Conservation (phyloP, 2,797 vertebrate genomes). For the Ceryle rudis region DNA sequence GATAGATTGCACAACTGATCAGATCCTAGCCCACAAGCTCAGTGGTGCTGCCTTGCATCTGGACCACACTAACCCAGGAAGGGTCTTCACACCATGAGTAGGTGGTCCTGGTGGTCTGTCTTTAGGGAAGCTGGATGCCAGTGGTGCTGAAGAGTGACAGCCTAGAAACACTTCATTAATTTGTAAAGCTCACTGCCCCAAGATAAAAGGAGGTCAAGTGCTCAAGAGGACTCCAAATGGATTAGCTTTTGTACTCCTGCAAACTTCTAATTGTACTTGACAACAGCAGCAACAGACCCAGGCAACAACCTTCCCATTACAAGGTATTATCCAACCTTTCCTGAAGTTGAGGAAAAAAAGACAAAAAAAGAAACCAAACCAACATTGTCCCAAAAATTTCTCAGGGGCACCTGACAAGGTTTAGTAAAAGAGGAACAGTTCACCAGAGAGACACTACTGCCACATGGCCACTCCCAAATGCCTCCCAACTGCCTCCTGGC, state of each 20-base stretch:
- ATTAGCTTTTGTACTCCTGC: constrained; percentile 14
- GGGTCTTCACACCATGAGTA: neutral
- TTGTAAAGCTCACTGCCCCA: neutral
- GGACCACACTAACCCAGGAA: neutral
- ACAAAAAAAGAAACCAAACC: neutral
- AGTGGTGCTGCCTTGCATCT: neutral
- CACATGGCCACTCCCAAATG: neutral
- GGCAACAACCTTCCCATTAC: neutral
- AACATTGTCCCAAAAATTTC: neutral
- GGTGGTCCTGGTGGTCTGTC: neutral
- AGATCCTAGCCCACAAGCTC: neutral
- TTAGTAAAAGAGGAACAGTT: neutral
- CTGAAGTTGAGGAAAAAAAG: neutral
- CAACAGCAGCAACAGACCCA: neutral
- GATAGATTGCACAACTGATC: neutral
- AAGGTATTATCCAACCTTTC: neutral
- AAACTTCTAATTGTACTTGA: constrained; percentile 14
- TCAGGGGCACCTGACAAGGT: neutral
- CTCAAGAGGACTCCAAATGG: neutral
- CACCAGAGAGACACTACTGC: neutral
- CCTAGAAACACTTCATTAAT: constrained; percentile 33
- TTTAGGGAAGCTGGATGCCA: neutral
- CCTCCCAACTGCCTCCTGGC: neutral
- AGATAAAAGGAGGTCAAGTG: constrained; percentile 25
- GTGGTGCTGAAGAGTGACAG: neutral